Evolutionary conservation across 2,797 vertebrate species (phyloP), one percentile per base, ranked within the genome.

Genomic region (Sebastolobus alascanus): DNA sequence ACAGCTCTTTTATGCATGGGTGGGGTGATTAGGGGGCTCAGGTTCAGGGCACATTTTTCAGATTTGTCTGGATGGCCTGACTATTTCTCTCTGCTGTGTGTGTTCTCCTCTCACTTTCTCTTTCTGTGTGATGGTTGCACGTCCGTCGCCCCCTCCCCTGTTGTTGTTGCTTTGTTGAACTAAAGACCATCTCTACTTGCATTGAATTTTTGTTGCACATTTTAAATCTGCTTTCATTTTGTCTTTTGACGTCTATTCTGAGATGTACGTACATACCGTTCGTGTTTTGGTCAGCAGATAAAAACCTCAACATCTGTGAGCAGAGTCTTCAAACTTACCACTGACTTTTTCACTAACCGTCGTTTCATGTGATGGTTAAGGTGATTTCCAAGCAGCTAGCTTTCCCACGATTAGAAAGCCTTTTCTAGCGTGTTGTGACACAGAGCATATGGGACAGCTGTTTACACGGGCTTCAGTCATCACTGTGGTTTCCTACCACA

Each of bases 1-100:
- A 31, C 92, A 94, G 93, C 91, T 94, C 93, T 96, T 95, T 95
- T 91, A 84, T 90, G 83, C 86, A 77, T 72, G 88, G 83, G 85
- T 90, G 90, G 87, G 91, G 88, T 87, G 92, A 94, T 95, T 93
- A 92, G 83, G 87, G 90, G 85, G 84, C 90, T 93, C 89, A 89
- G 93, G 89, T 90, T 89, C 88, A 87, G 90, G 83, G 61, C 86
- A 90, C 89, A 92, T 94, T 94, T 94, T 94, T 94, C 87, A 85
- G 86, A 91, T 94, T 91, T 61, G 68, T 89, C 81, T 86, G 85
- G 85, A 91, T 80, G 79, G 78, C 66, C 87, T 82, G 84, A 80
- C 77, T 83, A 3, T 88, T 79, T 88, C 65, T 83, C 64, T 91
- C 37, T 61, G 46, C 58, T 80, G 33, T 75, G 37, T 75, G 56